These are phyloP conservation scores for Crotalus adamanteus DNA, from an alignment of 2,797 vertebrate species.

Conservation along the genomic window DNA sequence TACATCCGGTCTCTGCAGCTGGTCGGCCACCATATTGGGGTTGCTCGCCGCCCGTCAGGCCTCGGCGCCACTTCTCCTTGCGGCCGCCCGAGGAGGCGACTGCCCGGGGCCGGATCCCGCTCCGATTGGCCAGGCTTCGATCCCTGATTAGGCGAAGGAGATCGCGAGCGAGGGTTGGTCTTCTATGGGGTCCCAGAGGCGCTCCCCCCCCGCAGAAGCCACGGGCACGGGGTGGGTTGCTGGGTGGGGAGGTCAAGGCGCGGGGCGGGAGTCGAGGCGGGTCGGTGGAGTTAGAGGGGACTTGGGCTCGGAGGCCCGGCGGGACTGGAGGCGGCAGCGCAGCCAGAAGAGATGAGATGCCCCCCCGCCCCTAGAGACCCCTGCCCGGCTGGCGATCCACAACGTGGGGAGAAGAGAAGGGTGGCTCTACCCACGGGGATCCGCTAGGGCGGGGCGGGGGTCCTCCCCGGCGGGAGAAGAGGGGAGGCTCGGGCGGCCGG, in stretches of 20 bases:
- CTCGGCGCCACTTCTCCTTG: background rate
- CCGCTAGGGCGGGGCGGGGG: background rate
- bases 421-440: background rate
- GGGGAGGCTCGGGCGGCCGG: background rate
- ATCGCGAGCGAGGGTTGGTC: background rate
- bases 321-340: background rate
- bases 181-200: background rate
- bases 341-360: background rate
- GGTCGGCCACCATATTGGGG: slow-evolving; percentile 30
- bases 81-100: background rate
- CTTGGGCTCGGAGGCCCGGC: background rate
- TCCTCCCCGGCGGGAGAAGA: background rate
- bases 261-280: background rate
- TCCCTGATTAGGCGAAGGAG: background rate
- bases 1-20: slow-evolving; percentile 19
- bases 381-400: background rate
- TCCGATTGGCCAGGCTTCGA: background rate
- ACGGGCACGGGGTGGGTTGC: background rate
- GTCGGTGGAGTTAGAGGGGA: background rate
- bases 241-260: background rate
- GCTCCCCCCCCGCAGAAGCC: fast-evolving
- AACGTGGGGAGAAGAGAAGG: background rate
- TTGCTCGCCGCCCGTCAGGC: background rate
- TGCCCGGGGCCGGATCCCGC: background rate
- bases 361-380: too few species aligned